These are phyloP conservation scores for Protaetia brevitarsis DNA, from an alignment of 1,140 invertebrate genomes.

Conservation along the genomic window DNA sequence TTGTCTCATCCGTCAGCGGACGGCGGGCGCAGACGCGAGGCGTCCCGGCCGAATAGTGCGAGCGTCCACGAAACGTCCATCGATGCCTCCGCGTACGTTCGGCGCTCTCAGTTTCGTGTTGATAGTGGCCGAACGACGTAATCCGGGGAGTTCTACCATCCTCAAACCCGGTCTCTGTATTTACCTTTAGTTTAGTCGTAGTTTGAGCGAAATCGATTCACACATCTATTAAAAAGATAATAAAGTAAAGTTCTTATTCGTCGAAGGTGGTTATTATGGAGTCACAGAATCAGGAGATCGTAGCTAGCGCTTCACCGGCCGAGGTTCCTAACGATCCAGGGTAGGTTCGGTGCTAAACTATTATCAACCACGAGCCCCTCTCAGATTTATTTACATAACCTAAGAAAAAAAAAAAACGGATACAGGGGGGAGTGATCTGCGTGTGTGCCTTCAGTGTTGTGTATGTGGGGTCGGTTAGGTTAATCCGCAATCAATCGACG, in stretches of 20 bases:
- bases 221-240: slow-evolving; percentile 18
- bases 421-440: too few relatives aligned
- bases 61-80: slow-evolving; percentile 35
- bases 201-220: slow-evolving; percentile 49
- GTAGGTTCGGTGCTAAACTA: slow-evolving; percentile 56
- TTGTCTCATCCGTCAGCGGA: slow-evolving; percentile 41
- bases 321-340: slow-evolving; percentile 88
- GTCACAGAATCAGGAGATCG: slow-evolving; percentile 69
- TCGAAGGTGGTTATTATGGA: slow-evolving; percentile 55
- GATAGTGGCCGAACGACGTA: slow-evolving; percentile 22
- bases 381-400: too few relatives aligned
- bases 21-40: slow-evolving; percentile 32
- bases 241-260: too few relatives aligned
- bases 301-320: slow-evolving; percentile 70
- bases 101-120: slow-evolving; percentile 30
- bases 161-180: slow-evolving; percentile 56
- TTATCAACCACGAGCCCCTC: not conserved
- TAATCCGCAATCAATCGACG: not conserved
- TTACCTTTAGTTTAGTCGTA: slow-evolving; percentile 63
- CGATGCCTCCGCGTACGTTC: slow-evolving; percentile 49
- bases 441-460: slow-evolving; percentile 11
- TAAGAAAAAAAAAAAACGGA: too few relatives aligned
- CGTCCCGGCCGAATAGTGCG: slow-evolving; percentile 34
- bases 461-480: slow-evolving; percentile 12
- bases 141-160: slow-evolving; percentile 59